A percentile compares a stretch with the other conserved stretches of the same genome.
Evolutionary conservation across 2,797 vertebrate genomes (phyloP).

Genomic region (Serranus cabrilla): DNA sequence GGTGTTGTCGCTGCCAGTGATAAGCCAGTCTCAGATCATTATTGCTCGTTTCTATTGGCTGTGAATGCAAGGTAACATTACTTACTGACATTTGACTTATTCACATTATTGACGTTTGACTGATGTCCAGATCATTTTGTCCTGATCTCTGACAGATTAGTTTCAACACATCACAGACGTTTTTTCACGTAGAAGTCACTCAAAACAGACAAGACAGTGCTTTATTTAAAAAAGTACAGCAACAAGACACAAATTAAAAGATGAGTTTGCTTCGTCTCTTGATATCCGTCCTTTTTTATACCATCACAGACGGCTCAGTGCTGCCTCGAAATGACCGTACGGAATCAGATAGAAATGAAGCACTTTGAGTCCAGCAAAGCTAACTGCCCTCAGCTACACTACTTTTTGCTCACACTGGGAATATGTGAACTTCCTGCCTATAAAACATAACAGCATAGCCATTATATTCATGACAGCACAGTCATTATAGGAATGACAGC

Average conservation of each 20-base stretch:
- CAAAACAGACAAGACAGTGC: conserved; percentile 1
- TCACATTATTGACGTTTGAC: conserved; percentile 49
- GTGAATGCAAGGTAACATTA: conserved; percentile 42
- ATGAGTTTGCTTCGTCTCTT: conserved; percentile 4
- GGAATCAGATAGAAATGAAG: conserved; percentile 20
- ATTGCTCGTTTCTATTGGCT: conserved; percentile 51
- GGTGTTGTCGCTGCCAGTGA: conserved; percentile 58
- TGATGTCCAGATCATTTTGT: conserved; percentile 38
- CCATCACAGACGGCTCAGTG: neutral
- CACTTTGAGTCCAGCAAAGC: conserved; percentile 26
- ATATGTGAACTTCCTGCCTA: conserved; percentile 62
- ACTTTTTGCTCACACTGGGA: conserved; percentile 48
- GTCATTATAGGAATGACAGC: conserved; percentile 76
- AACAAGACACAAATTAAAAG: neutral
- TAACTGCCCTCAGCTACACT: conserved; percentile 30
- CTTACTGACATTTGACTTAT: conserved; percentile 49
- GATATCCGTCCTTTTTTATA: neutral
- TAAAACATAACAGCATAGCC: conserved; percentile 70
- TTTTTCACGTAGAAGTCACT: neutral
- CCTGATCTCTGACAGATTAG: conserved; percentile 40
- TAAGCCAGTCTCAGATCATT: conserved; percentile 60
- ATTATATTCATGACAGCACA: conserved; percentile 77
- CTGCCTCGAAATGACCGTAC: conserved; percentile 11
- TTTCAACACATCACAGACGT: neutral
- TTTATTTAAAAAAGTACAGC: neutral